Conservation (phyloP, 2,888 invertebrate species). For the Chloroclysta siterata region DNA sequence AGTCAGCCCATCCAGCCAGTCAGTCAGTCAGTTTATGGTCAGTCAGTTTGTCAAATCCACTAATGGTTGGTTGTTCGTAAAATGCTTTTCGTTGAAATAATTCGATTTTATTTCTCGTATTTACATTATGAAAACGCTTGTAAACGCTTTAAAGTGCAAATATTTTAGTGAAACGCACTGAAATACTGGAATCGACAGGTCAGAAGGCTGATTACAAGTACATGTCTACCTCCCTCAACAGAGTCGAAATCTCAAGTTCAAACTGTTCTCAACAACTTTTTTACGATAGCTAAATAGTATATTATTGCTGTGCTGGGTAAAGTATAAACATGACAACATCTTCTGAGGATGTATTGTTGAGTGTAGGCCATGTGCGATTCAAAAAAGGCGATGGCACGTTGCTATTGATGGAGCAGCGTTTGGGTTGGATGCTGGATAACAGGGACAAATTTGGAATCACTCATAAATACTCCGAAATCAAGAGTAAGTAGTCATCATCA, state of each 20-base stretch:
- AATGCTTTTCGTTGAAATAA: conserved; percentile 67
- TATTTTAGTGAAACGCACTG: conserved; percentile 17
- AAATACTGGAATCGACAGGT: conserved; percentile 14
- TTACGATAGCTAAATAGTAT: conserved; percentile 30
- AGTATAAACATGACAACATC: conserved; percentile 89
- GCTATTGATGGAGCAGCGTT: conserved; percentile 97
- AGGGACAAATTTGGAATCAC: conserved; percentile 96
- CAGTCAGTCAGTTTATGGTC: neutral
- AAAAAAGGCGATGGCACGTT: conserved; percentile 98
- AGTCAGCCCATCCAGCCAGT: no score
- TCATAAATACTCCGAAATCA: conserved; percentile 97
- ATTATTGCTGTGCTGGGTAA: conserved; percentile 13
- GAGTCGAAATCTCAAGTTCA: conserved; percentile 42
- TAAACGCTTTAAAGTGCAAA: conserved; percentile 34
- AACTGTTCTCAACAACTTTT: conserved; percentile 46
- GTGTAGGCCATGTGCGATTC: conserved; percentile 95
- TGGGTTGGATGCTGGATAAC: conserved; percentile 98
- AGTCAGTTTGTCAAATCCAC: conserved; percentile 65
- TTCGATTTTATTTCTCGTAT: conserved; percentile 58
- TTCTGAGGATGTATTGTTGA: conserved; percentile 97
- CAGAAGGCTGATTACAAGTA: conserved; percentile 13
- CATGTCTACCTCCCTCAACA: conserved; percentile 20
- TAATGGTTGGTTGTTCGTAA: conserved; percentile 70
- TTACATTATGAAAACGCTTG: conserved; percentile 49
- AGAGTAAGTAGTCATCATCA: conserved; percentile 87